Evolutionary conservation across 2,113 vertebrate genomes (phyloP), one percentile per base, ranked within the genome.

Genomic region (Oplegnathus fasciatus): DNA sequence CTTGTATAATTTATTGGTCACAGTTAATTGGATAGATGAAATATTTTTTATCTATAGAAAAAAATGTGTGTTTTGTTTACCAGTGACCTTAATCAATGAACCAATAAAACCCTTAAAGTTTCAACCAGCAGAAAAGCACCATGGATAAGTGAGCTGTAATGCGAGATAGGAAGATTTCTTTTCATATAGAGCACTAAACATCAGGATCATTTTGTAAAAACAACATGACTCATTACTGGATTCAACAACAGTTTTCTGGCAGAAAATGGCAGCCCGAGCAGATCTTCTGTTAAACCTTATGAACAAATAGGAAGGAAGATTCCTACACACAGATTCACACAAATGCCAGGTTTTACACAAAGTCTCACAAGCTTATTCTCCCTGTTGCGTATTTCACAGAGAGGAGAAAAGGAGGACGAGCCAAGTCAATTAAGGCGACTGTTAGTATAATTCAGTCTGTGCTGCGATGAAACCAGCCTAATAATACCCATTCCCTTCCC

Each of bases 341-440:
- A 44, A 20, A 54, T 32, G 15, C 5, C 20, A 32, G 1, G n/a
- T 86, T 80, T 83, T 32, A 2, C 22, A 69, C 32, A 20, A 28
- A 61, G 22, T 73, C 30, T 81, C 52, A 26, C 22, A 65, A 14
- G 62, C 9, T 24, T 18, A 14, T 76, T 80, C 14, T 86, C 61
- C 32, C 46, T 34, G 50, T 70, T 72, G 75, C 76, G 26, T 44
- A 26, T 78, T 60, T 85, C 8, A 32, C 60, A 67, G 52, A 83
- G 44, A 75, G 37, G 48, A 71, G 40, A 85, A 89, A 91, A 88
- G n/a, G 77, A 78, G 82, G 76, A 83, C 32, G 10, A 83, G 84
- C 83, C 78, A 64, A 87, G 89, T 86, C 84, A 88, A 93, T 91
- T 87, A 91, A 86, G 88, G 66, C 74, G 87, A 88, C 88, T 32